phyloP scores from a whole-genome alignment of 2,113 vertebrate genomes.

The Osmerus eperlanus region DNA sequence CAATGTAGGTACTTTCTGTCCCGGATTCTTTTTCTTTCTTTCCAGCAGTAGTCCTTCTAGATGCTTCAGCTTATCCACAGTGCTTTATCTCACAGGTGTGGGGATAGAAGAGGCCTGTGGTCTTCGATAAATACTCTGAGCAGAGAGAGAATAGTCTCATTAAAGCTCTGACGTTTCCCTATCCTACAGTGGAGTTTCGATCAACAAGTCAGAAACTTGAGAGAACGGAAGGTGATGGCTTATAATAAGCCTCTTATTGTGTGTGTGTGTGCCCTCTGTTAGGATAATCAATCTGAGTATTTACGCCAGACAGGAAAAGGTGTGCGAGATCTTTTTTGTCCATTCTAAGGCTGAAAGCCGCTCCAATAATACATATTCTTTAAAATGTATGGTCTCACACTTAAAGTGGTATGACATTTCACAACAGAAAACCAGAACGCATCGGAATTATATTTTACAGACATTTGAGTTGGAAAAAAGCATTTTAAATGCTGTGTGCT shows the following conservation, averaged over 20 bases:
- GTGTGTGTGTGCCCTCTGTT: conserved; percentile 69
- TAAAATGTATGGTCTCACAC: conserved; percentile 63
- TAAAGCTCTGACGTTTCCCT: not conserved
- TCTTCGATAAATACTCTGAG: conserved; percentile 39
- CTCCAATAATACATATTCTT: conserved; percentile 60
- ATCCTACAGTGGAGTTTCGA: conserved; percentile 49
- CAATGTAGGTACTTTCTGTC: conserved; percentile 34
- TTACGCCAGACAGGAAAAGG: conserved; percentile 37
- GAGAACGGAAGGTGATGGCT: conserved; percentile 67
- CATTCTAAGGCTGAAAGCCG: conserved; percentile 2
- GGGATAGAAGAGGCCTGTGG: conserved; percentile 46
- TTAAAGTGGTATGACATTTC: conserved; percentile 65
- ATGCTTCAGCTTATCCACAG: not conserved
- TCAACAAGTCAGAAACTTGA: conserved; percentile 72
- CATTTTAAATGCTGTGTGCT: not conserved
- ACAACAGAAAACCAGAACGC: conserved; percentile 53
- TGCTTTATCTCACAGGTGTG: conserved; percentile 17
- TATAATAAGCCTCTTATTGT: conserved; percentile 72
- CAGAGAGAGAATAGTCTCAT: conserved; percentile 30
- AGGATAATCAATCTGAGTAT: conserved; percentile 69
- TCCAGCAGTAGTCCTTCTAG: not conserved
- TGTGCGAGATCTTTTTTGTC: conserved; percentile 1
- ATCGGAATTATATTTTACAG: conserved; percentile 31
- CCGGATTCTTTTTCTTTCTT: conserved; percentile 9
- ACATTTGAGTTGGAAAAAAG: conserved; percentile 13